Conservation (phyloP, 2,888 invertebrate species). For the Nomada ferruginata region DNA sequence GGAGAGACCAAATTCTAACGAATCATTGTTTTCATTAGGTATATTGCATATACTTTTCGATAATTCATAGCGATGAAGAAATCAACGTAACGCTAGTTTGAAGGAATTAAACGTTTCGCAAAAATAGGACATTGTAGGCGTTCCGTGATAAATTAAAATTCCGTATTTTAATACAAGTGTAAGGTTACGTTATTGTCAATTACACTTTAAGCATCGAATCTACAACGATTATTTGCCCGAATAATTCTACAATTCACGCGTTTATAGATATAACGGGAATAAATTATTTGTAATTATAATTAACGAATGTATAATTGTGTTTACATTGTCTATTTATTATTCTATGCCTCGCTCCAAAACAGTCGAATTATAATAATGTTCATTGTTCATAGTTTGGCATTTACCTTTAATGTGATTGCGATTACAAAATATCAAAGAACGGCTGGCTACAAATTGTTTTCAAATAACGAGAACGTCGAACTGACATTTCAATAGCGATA, state of each 20-base stretch:
- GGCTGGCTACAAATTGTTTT: slow-evolving; percentile 34
- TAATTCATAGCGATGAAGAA: neutral
- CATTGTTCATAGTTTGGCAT: neutral
- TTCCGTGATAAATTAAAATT: neutral
- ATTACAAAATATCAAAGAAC: slow-evolving; percentile 47
- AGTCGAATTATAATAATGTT: slow-evolving; percentile 2
- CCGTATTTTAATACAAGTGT: slow-evolving; percentile 9
- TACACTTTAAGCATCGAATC: neutral
- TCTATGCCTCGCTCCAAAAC: neutral
- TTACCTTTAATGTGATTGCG: slow-evolving; percentile 34
- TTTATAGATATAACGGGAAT: neutral
- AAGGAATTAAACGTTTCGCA: neutral
- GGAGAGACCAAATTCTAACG: neutral
- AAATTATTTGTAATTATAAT: slow-evolving; percentile 14
- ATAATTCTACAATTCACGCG: neutral
- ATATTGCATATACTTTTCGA: neutral
- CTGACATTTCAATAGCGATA: slow-evolving; percentile 60
- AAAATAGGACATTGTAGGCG: neutral
- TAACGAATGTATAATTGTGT: slow-evolving; percentile 14
- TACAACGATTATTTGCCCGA: neutral
- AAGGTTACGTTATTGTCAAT: slow-evolving; percentile 45
- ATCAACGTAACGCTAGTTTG: neutral
- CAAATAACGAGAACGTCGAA: slow-evolving; percentile 45
- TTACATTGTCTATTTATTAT: slow-evolving; percentile 23
- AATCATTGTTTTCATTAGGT: slow-evolving; percentile 15